Evolutionary conservation across 92 coral and sea anemone species (phyloP).

Genomic region (Zoanthus gigantus): DNA sequence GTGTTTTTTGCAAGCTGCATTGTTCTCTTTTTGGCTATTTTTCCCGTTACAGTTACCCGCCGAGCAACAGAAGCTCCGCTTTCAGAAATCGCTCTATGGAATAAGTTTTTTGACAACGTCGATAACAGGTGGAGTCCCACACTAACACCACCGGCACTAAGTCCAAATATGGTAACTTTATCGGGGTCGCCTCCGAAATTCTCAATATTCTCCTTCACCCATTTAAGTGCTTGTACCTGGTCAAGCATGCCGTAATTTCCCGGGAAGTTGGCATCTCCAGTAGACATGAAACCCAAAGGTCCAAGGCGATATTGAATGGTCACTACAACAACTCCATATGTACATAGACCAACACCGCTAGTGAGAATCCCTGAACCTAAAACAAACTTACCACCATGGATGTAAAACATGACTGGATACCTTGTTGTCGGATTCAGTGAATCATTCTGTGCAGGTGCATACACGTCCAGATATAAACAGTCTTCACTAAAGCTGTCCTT

Average conservation of each 20-base stretch:
- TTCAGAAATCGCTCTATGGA: not conserved
- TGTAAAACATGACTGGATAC: too few species aligned
- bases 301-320: not conserved
- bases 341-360: not conserved
- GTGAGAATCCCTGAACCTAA: not conserved
- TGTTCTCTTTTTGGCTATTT: too few species aligned
- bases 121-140: slow-evolving; percentile 14
- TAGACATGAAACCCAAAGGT: not conserved
- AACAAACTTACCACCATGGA: slow-evolving; percentile 17
- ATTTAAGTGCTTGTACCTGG: slow-evolving; percentile 16
- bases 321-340: not conserved
- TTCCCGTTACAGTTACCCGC: not conserved
- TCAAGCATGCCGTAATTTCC: not conserved
- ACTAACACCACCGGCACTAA: slow-evolving; percentile 34
- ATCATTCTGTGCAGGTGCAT: not conserved
- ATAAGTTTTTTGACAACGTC: not conserved
- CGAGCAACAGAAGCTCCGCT: not conserved
- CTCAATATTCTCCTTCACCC: not conserved
- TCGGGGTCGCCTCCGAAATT: too few species aligned
- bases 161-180: slow-evolving; percentile 27
- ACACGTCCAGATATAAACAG: slow-evolving; percentile 2
- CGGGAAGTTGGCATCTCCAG: not conserved
- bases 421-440: too few species aligned
- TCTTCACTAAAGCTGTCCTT: not conserved
- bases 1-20: too few species aligned